Conservation (phyloP, 2,888 invertebrate species). For the Eretmocerus hayati region DNA sequence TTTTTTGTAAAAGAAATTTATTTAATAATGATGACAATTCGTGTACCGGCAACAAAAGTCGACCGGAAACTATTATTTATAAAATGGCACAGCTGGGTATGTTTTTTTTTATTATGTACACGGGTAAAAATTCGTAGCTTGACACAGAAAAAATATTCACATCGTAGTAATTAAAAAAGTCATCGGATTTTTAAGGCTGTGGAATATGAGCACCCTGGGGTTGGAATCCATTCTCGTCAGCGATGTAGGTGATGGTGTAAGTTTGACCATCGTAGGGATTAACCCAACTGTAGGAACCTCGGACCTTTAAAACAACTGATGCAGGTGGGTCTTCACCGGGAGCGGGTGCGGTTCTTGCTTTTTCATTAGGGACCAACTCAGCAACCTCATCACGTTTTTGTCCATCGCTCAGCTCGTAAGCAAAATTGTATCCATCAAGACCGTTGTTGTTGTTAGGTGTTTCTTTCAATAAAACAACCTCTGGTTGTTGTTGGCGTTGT, state of each 20-base stretch:
- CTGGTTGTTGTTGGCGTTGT: background rate
- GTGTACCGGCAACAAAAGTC: too few relatives aligned
- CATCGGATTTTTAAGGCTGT: constrained; percentile 5
- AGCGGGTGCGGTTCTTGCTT: background rate
- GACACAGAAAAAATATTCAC: too few relatives aligned
- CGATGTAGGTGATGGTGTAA: constrained; percentile 32
- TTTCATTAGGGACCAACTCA: background rate
- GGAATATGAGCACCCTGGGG: constrained; percentile 31
- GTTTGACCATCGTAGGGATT: constrained; percentile 28
- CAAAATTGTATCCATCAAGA: constrained; percentile 5
- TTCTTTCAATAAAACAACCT: constrained; percentile 1
- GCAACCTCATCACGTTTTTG: constrained; percentile 4
- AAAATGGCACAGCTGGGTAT: too few relatives aligned
- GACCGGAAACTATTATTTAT: too few relatives aligned
- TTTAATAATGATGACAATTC: too few relatives aligned
- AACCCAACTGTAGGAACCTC: constrained; percentile 33
- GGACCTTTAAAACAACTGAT: constrained; percentile 24
- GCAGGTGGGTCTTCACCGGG: background rate
- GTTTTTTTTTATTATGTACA: too few relatives aligned
- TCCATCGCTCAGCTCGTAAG: constrained; percentile 8
- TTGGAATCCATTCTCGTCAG: constrained; percentile 34
- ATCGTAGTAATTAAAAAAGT: too few relatives aligned
- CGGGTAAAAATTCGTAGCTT: too few relatives aligned
- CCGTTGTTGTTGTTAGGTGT: constrained; percentile 12
- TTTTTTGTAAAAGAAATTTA: too few relatives aligned